A percentile compares a stretch with the other conserved stretches of the same genome.
Evolutionary conservation across 2,797 vertebrate species (phyloP).

Genomic region (Micropoecilia bifurca): DNA sequence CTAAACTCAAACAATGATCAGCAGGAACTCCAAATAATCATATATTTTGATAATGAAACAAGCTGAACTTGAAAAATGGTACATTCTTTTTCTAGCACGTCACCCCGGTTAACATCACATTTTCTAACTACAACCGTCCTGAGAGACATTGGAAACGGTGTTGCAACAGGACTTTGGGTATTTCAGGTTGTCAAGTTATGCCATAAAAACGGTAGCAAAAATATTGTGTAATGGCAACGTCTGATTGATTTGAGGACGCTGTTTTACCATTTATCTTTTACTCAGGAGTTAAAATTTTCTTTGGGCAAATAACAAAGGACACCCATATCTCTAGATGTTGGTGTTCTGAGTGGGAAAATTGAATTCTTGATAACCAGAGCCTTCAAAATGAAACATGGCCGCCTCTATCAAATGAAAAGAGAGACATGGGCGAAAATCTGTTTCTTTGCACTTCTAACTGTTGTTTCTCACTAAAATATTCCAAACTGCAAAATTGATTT

Average conservation of each 20-base stretch:
- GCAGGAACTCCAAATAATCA: background rate
- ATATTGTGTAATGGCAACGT: background rate
- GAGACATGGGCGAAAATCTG: background rate
- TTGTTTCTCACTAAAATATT: background rate
- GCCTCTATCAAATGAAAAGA: background rate
- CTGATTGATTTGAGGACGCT: background rate
- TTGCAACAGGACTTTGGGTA: background rate
- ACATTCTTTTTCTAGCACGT: background rate
- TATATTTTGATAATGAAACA: background rate
- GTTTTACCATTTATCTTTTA: background rate
- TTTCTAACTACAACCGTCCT: background rate
- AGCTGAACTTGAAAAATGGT: background rate
- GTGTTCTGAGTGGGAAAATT: background rate
- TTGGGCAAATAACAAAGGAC: background rate
- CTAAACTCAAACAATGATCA: background rate
- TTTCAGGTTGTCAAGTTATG: background rate
- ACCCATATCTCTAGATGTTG: background rate
- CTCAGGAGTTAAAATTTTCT: background rate
- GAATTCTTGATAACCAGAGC: background rate
- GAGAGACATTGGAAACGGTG: background rate
- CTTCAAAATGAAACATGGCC: background rate
- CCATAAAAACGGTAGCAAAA: background rate
- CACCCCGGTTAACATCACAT: background rate
- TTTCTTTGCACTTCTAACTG: background rate
- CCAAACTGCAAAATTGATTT: background rate